These are phyloP conservation scores for Dynastes hyllus DNA, from an alignment of 2,888 invertebrate species.

Conservation along the genomic window DNA sequence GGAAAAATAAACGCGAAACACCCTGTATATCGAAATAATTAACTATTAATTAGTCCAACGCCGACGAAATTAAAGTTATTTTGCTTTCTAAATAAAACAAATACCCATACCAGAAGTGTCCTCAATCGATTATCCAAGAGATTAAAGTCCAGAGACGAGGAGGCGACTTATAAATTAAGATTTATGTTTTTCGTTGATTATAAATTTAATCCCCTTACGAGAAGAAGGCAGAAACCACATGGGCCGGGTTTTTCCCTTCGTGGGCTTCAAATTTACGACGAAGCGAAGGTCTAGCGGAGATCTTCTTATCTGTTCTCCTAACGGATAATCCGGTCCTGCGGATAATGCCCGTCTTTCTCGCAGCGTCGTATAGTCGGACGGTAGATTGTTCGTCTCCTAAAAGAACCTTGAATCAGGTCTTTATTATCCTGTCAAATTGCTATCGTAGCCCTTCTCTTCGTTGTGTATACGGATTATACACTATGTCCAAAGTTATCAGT, in stretches of 20 bases:
- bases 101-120: background rate
- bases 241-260: slow-evolving; percentile 34
- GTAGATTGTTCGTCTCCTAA: slow-evolving; percentile 57
- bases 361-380: slow-evolving; percentile 62
- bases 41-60: no score
- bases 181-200: slow-evolving; percentile 28
- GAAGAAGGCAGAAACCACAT: background rate
- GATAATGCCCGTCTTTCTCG: slow-evolving; percentile 26
- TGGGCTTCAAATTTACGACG: slow-evolving; percentile 37
- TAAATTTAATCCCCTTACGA: slow-evolving; percentile 41
- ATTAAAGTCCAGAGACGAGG: no score
- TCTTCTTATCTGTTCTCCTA: slow-evolving; percentile 36
- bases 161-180: slow-evolving; percentile 27
- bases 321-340: slow-evolving; percentile 41
- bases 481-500: no score
- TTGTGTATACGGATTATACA: no score
- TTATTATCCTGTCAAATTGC: slow-evolving; percentile 69
- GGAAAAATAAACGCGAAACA: no score
- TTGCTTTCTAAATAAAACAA: background rate
- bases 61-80: slow-evolving; percentile 5
- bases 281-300: background rate
- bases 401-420: slow-evolving; percentile 67
- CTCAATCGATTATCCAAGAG: no score
- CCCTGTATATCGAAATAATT: background rate
- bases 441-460: slow-evolving; percentile 54